Conservation (phyloP, 2,797 vertebrate genomes). For the Onychomys torridus region DNA sequence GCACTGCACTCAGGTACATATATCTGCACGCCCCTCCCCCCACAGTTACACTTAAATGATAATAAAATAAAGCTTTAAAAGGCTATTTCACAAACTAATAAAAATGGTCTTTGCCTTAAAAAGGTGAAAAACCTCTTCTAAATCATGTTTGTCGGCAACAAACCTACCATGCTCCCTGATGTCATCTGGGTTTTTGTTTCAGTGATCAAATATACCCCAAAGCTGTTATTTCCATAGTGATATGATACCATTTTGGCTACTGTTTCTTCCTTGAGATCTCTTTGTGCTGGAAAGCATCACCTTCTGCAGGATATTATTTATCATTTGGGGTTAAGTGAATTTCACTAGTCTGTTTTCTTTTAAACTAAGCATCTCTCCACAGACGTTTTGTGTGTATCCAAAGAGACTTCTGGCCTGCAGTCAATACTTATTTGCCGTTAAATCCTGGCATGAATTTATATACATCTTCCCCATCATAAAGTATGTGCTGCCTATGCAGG, state of each 20-base stretch:
- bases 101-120: not conserved
- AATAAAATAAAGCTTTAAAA: not conserved
- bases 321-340: not conserved
- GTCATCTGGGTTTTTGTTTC: not conserved
- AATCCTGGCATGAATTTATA: not conserved
- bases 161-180: not conserved
- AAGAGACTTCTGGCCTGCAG: not conserved
- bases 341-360: constrained; percentile 31
- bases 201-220: not conserved
- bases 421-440: not conserved
- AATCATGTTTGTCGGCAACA: not conserved
- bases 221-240: not conserved
- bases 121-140: not conserved
- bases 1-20: not conserved
- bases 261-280: not conserved
- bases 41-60: not conserved
- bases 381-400: not conserved
- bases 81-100: not conserved
- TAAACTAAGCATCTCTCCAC: not conserved
- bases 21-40: not conserved
- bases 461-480: not conserved
- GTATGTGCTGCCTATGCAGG: rapidly evolving
- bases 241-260: not conserved
- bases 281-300: not conserved
- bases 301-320: not conserved